Conservation (phyloP, 2,888 invertebrate genomes). For the Gryllus longicercus region DNA sequence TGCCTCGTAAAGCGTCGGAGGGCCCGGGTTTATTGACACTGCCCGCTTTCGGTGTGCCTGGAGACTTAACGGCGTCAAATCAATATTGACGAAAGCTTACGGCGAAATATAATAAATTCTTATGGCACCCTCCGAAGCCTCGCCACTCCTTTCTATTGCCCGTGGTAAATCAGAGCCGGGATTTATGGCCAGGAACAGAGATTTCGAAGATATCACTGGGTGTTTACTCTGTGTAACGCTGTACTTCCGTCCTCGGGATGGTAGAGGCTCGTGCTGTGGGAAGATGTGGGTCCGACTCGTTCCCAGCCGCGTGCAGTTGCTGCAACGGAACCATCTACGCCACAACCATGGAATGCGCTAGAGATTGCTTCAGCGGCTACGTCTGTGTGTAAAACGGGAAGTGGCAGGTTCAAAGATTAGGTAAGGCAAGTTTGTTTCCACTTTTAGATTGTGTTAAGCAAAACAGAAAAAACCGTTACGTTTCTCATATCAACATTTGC, state of each 20-base stretch:
- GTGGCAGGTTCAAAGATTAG: too few species aligned
- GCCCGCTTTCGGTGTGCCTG: neutral
- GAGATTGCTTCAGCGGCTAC: too few species aligned
- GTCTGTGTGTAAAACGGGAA: too few species aligned
- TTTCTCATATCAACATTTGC: too few species aligned
- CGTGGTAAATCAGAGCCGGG: neutral
- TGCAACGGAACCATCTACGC: too few species aligned
- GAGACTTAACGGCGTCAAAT: slow-evolving; percentile 17
- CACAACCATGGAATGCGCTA: too few species aligned
- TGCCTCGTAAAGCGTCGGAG: neutral
- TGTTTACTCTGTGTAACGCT: neutral
- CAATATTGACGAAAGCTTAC: slow-evolving; percentile 17
- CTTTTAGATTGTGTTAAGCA: too few species aligned
- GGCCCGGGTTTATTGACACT: neutral
- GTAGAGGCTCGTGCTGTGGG: neutral
- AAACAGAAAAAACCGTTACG: too few species aligned
- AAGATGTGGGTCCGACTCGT: too few species aligned
- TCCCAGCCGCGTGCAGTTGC: too few species aligned
- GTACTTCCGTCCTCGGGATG: neutral
- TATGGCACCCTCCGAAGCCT: slow-evolving; percentile 6
- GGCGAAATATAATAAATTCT: slow-evolving; percentile 17
- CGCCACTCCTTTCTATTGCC: neutral
- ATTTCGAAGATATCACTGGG: neutral
- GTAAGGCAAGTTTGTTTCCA: too few species aligned
- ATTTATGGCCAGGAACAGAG: neutral